Base-by-base conservation (phyloP, 23 tunicate genomes). In the Phallusia fumigata region DNA sequence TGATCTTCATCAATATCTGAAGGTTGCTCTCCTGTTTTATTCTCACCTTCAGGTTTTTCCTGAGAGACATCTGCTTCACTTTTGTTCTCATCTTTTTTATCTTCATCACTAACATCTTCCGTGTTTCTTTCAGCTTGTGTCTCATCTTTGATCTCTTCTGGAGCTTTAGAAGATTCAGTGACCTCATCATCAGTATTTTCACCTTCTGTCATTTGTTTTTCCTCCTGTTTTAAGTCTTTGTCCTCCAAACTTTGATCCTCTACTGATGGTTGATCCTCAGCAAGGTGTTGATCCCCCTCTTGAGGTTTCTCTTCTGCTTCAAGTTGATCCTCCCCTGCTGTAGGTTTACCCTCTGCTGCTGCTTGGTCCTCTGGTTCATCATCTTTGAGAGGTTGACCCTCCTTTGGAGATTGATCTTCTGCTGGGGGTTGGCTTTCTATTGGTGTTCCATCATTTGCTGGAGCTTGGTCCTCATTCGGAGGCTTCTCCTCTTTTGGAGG, bases 61-160 rank as follows among this genome's bases (percentile, higher is more conserved):
- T 18, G 32, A 21, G 30, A 21, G 18, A 16, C 73, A 51, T 51
- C 28, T 0, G n/a, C 36, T 28, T 50, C 76, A 33, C 21, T 64
- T 47, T 34, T 26, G 31, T 78, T 19, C 36, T 36, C 64, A 13
- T 31, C 78, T 34, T 2, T 58, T 0, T 53, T 35, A 18, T 72
- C 53, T 12, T 13, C 85, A 52, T 82, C 30, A 26, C 18, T 75
- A 72, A 26, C 86, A 8, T 83, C 83, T 44, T 12, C 74, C 36
- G 18, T 33, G 33, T 31, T 49, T 75, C 19, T 65, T 83, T 76
- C 72, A 76, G 33, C 87, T 0, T 83, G 16, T 15, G 24, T 49
- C 28, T 47, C 34, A 18, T 49, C 32, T 76, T 76, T 76, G 15
- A 22, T 22, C 15, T 32, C 82, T 21, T 28, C 82, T 15, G 18